Base-by-base conservation (phyloP, 2,888 invertebrate species). In the Lochmaea crataegi region DNA sequence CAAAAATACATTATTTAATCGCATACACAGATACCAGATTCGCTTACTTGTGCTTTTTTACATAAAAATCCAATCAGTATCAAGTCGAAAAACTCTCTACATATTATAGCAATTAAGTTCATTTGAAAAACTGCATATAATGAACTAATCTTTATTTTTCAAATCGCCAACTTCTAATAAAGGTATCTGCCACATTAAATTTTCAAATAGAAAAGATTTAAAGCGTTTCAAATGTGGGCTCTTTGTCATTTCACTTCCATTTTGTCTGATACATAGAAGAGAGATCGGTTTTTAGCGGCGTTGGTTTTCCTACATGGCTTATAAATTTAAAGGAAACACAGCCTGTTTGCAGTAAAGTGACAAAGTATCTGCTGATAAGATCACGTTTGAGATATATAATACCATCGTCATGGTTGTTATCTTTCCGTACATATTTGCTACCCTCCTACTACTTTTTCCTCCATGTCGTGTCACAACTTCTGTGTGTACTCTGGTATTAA, bases 361-460 rank as follows among this genome's bases (percentile, higher is more conserved):
- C 75, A 74, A 79, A 78, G 74, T 78, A 76, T 67, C 72, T 72
- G 73, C 67, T 73, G 78, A 78, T 78, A 79, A 75, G 74, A 75
- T 75, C 75, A 77, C 74, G 76, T 78, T 77, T 73, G 77, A 75
- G 71, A 75, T 75, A 79, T 75, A 77, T 75, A 78, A 78, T 76
- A 78, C 76, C 73, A 75, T 75, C 75, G 75, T 75, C 69, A 71
- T 76, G 73, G 76, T 71, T 73, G 79, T 78, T 79, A 79, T 79
- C 78, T 77, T 74, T 76, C 74, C 76, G 75, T 75, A 79, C 75
- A 78, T 63, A 57, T 72, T 68, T 72, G 57, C 72, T 57, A n/a
- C 56, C 67, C 76, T 68, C 68, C 58, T 45, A 16, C 58, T 45
- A 45, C 63, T 67, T 68, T 63, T 73, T 64, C 72, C 72, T 69